A percentile compares a stretch with the other conserved stretches of the same genome.
Evolutionary conservation across 1,140 invertebrate genomes (phyloP).

Genomic region (Aphaenogaster rudis): DNA sequence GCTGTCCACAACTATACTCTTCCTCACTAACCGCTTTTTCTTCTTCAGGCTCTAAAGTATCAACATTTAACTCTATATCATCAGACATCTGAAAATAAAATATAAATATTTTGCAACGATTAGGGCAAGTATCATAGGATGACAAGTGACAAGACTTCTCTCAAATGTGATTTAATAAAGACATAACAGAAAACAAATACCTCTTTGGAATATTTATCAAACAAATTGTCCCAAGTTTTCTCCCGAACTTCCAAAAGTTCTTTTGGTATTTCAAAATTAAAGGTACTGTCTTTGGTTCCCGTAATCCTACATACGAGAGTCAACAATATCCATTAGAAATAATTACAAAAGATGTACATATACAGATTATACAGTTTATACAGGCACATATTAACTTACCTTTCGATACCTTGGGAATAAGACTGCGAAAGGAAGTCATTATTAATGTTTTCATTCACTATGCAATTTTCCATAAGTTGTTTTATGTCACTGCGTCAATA

Average conservation of each 20-base stretch:
- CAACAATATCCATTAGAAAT: not conserved
- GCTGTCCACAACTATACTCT: slow-evolving; percentile 27
- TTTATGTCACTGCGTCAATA: not conserved
- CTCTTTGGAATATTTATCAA: slow-evolving; percentile 72
- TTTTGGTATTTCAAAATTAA: slow-evolving; percentile 58
- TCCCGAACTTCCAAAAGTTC: slow-evolving; percentile 62
- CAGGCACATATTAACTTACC: slow-evolving; percentile 28
- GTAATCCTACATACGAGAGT: slow-evolving; percentile 34
- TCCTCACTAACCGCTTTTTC: slow-evolving; percentile 11
- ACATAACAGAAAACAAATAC: slow-evolving; percentile 60
- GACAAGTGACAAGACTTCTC: not conserved
- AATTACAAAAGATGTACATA: not conserved
- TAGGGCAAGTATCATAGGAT: not conserved
- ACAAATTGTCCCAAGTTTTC: slow-evolving; percentile 72
- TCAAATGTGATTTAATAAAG: not conserved
- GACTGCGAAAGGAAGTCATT: slow-evolving; percentile 42
- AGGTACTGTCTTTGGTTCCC: not conserved
- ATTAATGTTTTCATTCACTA: not conserved
- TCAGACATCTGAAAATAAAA: slow-evolving; percentile 39
- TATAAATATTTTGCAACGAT: not conserved
- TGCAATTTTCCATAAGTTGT: slow-evolving; percentile 1
- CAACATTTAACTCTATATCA: slow-evolving; percentile 55
- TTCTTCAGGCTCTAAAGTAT: slow-evolving; percentile 56
- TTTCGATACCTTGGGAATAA: slow-evolving; percentile 42
- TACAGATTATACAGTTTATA: not conserved